These are phyloP conservation scores for Poecilus cupreus DNA, from an alignment of 2,888 invertebrate genomes.

Conservation along the genomic window DNA sequence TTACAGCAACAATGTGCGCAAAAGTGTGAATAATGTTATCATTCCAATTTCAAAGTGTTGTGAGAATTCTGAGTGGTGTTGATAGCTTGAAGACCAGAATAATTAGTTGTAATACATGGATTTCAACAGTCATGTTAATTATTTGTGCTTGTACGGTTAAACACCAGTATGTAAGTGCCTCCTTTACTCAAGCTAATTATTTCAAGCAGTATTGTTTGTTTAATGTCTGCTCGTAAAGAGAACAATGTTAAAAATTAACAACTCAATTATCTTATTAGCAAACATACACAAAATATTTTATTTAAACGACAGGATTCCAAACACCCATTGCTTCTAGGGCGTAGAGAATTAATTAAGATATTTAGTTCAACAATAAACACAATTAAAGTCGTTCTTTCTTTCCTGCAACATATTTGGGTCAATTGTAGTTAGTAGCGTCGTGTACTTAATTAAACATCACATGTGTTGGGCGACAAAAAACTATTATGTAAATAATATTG, in stretches of 20 bases:
- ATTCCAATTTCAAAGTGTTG: background rate
- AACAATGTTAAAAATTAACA: constrained; percentile 2
- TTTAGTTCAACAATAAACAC: background rate
- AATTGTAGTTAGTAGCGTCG: background rate
- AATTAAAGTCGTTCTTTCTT: constrained; percentile 4
- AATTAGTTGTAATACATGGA: background rate
- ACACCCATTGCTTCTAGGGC: too few relatives aligned
- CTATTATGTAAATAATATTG: too few relatives aligned
- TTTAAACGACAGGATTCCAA: background rate
- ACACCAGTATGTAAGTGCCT: constrained; percentile 5
- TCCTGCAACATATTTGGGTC: constrained; percentile 17
- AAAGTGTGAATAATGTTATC: constrained; percentile 2
- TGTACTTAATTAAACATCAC: background rate
- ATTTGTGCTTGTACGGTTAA: constrained; percentile 7
- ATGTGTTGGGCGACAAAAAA: too few relatives aligned
- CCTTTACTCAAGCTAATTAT: constrained; percentile 16
- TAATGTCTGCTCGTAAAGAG: background rate
- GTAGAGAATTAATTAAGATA: background rate
- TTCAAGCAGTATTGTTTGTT: background rate
- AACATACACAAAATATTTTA: background rate
- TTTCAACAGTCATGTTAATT: background rate
- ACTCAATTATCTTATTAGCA: constrained; percentile 9
- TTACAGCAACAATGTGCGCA: background rate
- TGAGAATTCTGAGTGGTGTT: background rate
- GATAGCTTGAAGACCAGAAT: background rate